These are phyloP conservation scores for Spheniscus mendiculus DNA, from an alignment of 2,113 vertebrate species.

Conservation along the genomic window DNA sequence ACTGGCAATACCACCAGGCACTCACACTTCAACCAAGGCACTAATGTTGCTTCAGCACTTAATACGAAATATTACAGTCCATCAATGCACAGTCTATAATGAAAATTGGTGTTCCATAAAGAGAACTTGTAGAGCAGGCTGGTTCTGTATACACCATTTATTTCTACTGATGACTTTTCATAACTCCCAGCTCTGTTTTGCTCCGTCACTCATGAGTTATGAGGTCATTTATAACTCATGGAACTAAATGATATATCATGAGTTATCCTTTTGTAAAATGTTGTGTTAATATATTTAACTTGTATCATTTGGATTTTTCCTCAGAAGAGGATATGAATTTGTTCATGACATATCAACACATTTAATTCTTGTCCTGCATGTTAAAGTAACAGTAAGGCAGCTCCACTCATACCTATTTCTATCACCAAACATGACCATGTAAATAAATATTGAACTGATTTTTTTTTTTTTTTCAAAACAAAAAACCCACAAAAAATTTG, in stretches of 20 bases:
- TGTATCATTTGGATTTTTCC: not conserved
- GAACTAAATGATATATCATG: not conserved
- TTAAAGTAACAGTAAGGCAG: not conserved
- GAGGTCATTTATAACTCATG: not conserved
- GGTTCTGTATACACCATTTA: not conserved
- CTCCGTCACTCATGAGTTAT: conserved; percentile 24
- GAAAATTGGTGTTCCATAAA: not conserved
- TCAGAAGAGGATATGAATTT: not conserved
- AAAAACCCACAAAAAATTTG: too few relatives aligned
- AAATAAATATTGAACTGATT: not conserved
- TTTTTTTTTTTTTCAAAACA: not conserved
- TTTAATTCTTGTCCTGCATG: not conserved
- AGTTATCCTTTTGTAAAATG: not conserved
- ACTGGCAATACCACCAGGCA: not conserved
- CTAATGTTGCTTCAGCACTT: not conserved
- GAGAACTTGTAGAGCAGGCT: not conserved
- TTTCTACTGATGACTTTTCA: conserved; percentile 23
- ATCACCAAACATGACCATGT: not conserved
- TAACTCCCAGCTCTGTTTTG: not conserved
- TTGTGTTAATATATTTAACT: not conserved
- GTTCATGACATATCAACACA: not conserved
- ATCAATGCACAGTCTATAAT: not conserved
- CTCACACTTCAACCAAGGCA: not conserved
- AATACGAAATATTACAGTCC: not conserved
- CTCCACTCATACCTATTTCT: not conserved